phyloP scores from a whole-genome alignment of 2,888 invertebrate species.

The Artemia sinica region DNA sequence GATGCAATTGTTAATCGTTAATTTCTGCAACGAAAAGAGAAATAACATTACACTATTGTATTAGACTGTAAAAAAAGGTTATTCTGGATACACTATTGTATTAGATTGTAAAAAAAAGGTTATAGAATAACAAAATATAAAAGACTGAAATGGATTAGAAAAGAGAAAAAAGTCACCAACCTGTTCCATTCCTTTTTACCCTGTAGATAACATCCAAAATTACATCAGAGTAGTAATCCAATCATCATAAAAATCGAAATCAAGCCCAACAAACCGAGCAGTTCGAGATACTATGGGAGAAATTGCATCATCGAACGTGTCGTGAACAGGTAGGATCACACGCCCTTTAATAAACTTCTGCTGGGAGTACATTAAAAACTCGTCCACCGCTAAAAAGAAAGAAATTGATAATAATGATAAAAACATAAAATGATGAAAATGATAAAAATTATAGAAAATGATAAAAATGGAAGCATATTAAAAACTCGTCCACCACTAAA shows the following conservation, averaged over 20 bases:
- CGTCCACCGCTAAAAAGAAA: conserved; percentile 43
- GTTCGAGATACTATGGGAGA: conserved; percentile 76
- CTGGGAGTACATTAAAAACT: conserved; percentile 87
- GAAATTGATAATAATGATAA: conserved; percentile 15
- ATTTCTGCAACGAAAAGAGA: too few species aligned
- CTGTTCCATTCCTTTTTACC: conserved; percentile 35
- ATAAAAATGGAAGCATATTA: too few species aligned
- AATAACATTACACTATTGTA: too few species aligned
- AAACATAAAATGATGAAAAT: conserved; percentile 11
- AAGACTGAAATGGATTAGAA: too few species aligned
- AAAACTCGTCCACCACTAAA: too few species aligned
- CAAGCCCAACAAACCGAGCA: conserved; percentile 82
- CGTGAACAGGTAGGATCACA: conserved; percentile 65
- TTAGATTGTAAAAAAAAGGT: too few species aligned
- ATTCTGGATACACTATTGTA: too few species aligned
- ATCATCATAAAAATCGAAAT: conserved; percentile 74
- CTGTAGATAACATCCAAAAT: conserved; percentile 78
- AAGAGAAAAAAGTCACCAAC: conserved; percentile 25
- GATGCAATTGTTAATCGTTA: too few species aligned
- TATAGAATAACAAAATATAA: too few species aligned
- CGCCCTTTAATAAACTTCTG: conserved; percentile 88
- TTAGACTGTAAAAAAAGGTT: too few species aligned
- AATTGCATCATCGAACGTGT: conserved; percentile 86
- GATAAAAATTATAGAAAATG: background rate
- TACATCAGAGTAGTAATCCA: conserved; percentile 96